Base-by-base conservation (phyloP, 2,888 invertebrate genomes). In the Drosophila robusta region DNA sequence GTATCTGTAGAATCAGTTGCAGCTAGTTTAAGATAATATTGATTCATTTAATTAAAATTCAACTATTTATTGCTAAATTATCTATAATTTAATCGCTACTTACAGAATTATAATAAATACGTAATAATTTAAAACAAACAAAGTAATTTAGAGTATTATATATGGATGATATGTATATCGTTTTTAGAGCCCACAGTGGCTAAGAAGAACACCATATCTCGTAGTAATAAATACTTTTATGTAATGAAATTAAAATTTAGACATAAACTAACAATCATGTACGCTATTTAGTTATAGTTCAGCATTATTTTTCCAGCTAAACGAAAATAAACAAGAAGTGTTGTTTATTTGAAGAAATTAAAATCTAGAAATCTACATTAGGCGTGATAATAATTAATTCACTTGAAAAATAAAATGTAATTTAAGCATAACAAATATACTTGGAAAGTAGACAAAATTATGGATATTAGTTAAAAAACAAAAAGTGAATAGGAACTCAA, bases 361-460 rank as follows among this genome's bases (percentile, higher is more conserved):
- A 8, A 22, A 16, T 44, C 18, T 2, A 12, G 3, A 55, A 24
- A 46, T 45, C 51, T 55, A 75, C 52, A 70, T 83, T 86, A 83
- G 82, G 67, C 75, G 83, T 83, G 83, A 83, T 83, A 81, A 69
- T 50, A 62, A 72, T 70, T 68, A 64, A 67, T 77, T 84, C 70
- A 77, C 70, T 73, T 73, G 26, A 60, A 65, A 32, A 52, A 49
- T 50, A 18, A 61, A 63, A 50, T 18, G 39, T 61, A 75, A 57
- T 49, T 67, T 71, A 75, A 71, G 67, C 39, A 44, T 16, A 62
- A 62, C 47, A 71, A 61, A 29, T 26, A 36, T 75, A 87, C 84
- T 82, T 87, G 51, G 78, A 83, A 84, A 81, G 87, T 87, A 81
- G 85, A 46, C 50, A 78, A 70, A 65, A 68, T 67, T 72, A 77